Evolutionary conservation across 2,888 invertebrate genomes (phyloP), one percentile per base, ranked within the genome.

Genomic region (Watsonalla binaria): DNA sequence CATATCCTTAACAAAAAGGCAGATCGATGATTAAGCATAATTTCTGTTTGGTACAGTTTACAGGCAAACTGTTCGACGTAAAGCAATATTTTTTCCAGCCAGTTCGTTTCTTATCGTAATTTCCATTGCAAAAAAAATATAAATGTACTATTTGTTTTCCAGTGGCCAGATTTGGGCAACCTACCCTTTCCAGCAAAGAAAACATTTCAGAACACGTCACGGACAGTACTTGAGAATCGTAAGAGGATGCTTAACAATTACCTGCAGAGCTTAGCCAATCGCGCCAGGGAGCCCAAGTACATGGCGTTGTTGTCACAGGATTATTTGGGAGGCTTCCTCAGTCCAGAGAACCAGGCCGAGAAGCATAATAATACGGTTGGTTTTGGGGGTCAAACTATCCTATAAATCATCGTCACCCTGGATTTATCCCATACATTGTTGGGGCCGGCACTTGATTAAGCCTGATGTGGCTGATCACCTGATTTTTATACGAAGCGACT

Each of bases 161-260:
- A 97, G 94, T 97, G 94, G 92, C 94, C 95, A 37, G 95, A 95
- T 74, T 83, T 98, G 24, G 92, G 93, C 0, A 94, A 94, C 68
- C 87, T 98, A 39, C 92, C 94, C 33, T 97, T 98, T 75, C 98
- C 98, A 0, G 96, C 95, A 0, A 99, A 98, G 84, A 97, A 97
- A 78, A 95, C 98, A 49, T 97, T 98, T 81, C 97, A 98, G 75
- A 98, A 98, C 76, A 96, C 97, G 79, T 97, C 97, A 55, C 89
- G 96, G 8, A 86, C 93, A 2, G 95, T 98, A 33, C 85, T 98
- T 53, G 98, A 98, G 78, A 95, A 94, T 68, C 92, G 98, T 14
- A 97, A 96, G 92, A 88, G 93, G 46, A 93, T 95, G 92, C 75
- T 98, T 45, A 97, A 98, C 73, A 93, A 92, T 58, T 98, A 98